Conservation (phyloP, 2,888 invertebrate species). For the Frankliniella fusca region DNA sequence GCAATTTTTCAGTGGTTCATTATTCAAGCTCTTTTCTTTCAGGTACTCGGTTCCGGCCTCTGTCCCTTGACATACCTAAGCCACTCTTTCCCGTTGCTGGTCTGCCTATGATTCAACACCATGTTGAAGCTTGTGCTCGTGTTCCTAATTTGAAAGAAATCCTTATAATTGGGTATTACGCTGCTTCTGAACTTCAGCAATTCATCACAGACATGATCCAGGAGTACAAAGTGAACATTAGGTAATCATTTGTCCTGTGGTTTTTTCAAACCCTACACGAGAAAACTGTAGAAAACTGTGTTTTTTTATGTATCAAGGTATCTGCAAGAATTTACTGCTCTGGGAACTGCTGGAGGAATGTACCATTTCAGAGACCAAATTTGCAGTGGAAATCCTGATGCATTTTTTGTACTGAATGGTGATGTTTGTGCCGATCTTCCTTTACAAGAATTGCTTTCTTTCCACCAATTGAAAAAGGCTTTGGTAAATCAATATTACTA, state of each 20-base stretch:
- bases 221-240: conserved; percentile 73
- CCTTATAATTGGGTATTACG: conserved; percentile 89
- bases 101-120: conserved; percentile 91
- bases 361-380: conserved; percentile 97
- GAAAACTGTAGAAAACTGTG: background rate
- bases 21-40: conserved; percentile 32
- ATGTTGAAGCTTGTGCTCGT: conserved; percentile 86
- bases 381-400: conserved; percentile 65
- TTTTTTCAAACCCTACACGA: background rate
- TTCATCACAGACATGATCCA: conserved; percentile 84
- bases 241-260: conserved; percentile 49
- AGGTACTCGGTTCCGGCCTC: conserved; percentile 95
- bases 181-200: conserved; percentile 73
- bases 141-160: conserved; percentile 82
- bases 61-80: conserved; percentile 95
- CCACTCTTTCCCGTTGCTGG: conserved; percentile 97
- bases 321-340: conserved; percentile 87
- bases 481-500: conserved; percentile 47
- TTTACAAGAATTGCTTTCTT: conserved; percentile 71
- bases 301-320: conserved; percentile 56
- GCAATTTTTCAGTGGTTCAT: background rate
- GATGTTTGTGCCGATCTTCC: conserved; percentile 98
- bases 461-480: conserved; percentile 60
- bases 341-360: conserved; percentile 95
- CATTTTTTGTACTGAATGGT: conserved; percentile 93